Base-by-base conservation (phyloP, 2,797 vertebrate species). In the Gallirallus australis region DNA sequence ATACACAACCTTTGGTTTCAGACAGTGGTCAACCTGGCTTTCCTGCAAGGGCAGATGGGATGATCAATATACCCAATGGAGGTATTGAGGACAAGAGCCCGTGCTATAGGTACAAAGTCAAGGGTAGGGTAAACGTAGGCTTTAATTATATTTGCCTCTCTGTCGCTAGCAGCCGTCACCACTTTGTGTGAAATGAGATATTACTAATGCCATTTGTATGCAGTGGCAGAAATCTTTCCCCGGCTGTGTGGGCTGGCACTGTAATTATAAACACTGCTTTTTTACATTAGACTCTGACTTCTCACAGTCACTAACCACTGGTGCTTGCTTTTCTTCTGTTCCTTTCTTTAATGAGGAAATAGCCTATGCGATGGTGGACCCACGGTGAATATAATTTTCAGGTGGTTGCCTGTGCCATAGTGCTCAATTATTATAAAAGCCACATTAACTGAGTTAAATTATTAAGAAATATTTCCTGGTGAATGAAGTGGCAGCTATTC, bases 341-440 rank as follows among this genome's bases (percentile, higher is more conserved):
- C 82, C 86, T 77, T 86, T 42, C 64, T 86, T 73, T 86, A 85
- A 85, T 64, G 53, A 64, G 54, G 87, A 94, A 93, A 96, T 96
- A 92, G 37, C 40, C 83, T 35, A 18, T 40, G 30, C 64, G 86
- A 60, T 30, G 35, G 33, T 45, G 40, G n/a, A 64, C 47, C 89
- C 85, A 65, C 8, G 47, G 71, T 91, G 93, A 70, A 90, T 78
- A 73, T 80, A 79, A 80, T 91, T 89, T 94, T 94, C 54, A 87
- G 83, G 78, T 90, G 79, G 66, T 31, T 90, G 91, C 45, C 60
- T 90, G 40, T 31, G 56, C 21, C n/a, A 15, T 19, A 60, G 33
- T 6, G 7, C 50, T 82, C 60, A 91, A 70, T 83, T 79, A 84
- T 64, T 81, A 63, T 40, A 91, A 82, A 63, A 64, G 37, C 53